phyloP scores from a whole-genome alignment of 92 coral and sea anemone genomes.

The Bergia sp. region DNA sequence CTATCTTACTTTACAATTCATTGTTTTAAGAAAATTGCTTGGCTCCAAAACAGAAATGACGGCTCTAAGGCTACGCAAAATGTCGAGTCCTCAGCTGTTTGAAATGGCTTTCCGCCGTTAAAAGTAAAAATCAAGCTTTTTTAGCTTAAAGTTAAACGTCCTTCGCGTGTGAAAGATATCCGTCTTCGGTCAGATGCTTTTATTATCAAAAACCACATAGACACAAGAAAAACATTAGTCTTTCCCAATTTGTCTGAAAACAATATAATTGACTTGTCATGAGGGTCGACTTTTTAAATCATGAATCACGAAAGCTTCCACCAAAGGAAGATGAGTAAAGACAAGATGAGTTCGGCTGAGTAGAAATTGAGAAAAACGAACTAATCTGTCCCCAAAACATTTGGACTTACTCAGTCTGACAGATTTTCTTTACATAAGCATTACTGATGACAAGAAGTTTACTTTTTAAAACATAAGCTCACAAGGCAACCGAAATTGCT shows the following conservation, averaged over 20 bases:
- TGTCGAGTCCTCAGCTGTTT: neutral
- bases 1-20: neutral
- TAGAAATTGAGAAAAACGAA: neutral
- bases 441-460: too few species aligned
- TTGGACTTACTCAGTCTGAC: too few species aligned
- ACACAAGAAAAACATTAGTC: neutral
- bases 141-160: neutral
- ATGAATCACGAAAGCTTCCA: neutral
- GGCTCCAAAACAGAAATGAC: neutral
- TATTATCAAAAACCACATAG: slow-evolving; percentile 6
- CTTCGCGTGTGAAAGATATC: slow-evolving; percentile 1
- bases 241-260: slow-evolving; percentile 19
- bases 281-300: neutral
- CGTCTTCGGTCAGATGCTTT: neutral
- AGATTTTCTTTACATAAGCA: too few species aligned
- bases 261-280: slow-evolving; percentile 18
- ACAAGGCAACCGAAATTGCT: neutral
- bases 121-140: neutral
- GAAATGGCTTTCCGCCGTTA: neutral
- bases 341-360: neutral
- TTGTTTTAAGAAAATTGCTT: neutral
- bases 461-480: too few species aligned
- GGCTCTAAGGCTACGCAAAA: neutral
- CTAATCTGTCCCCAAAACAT: neutral
- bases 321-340: neutral